Evolutionary conservation across 2,888 invertebrate genomes (phyloP), one percentile per base, ranked within the genome.

Genomic region (Caenorhabditis parvicauda): DNA sequence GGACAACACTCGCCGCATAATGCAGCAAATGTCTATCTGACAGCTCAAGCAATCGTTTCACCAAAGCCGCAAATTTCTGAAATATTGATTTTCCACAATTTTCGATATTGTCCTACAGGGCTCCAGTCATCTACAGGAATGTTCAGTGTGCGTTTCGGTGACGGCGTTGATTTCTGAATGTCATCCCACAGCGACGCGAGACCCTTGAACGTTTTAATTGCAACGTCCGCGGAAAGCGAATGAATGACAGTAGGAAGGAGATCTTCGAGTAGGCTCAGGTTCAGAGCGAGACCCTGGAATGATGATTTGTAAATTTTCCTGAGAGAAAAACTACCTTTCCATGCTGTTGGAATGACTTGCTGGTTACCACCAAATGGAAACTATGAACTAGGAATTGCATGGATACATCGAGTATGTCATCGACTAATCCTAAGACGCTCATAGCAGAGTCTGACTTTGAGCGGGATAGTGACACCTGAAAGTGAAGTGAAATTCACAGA

Each of bases 331-430:
- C 49, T 61, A 79, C 82, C 67, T 87, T 86, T 25, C 88, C 88
- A 42, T 89, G 83, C 1, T 86, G 85, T 25, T 87, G 82, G 75
- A 90, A 89, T 29, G 86, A 84, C 54, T 87, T 86, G 67, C 87
- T 87, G 45, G 86, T 86, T 35, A 93, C 84, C 4, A 92, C 87
- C n/a, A 87, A 86, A 27, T 88, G 86, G 66, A 92, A 89, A 81
- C 90, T 88, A 62, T 88, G 87, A 2, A 89, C 87, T 38, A 90
- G 87, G 82, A 87, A 92, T 76, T 88, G 87, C 61, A 90, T 88
- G 29, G 89, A 88, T 1, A 89, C 88, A 74, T 90, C 90, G 46
- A 90, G 84, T 14, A 94, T 85, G 75, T 89, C 89, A 3, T 89
- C 87, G 25, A 90, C 89, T 81, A 91, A 84, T 60, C 88, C 87